phyloP scores from a whole-genome alignment of 2,888 invertebrate genomes.

The Dugesia japonica region DNA sequence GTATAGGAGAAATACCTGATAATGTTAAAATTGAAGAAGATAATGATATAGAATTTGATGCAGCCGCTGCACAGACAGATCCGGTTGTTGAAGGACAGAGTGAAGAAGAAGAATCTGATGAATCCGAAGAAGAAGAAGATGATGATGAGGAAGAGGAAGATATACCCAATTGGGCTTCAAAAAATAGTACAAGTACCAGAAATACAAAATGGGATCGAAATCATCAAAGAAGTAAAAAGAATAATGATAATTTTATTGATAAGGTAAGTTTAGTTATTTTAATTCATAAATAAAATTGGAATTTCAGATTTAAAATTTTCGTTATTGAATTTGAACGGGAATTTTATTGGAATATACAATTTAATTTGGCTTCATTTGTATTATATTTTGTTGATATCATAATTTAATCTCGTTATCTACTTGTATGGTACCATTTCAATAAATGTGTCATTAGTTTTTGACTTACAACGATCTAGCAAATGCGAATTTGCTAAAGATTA shows the following conservation, averaged over 20 bases:
- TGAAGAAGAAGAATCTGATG: constrained; percentile 7
- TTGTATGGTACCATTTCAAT: too few relatives aligned
- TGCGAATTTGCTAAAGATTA: too few relatives aligned
- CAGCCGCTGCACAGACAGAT: constrained; percentile 1
- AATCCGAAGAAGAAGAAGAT: not conserved
- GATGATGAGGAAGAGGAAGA: not conserved
- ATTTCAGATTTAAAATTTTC: too few relatives aligned
- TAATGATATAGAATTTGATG: constrained; percentile 32
- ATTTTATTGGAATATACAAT: too few relatives aligned
- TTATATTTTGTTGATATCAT: too few relatives aligned
- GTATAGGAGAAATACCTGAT: constrained; percentile 29
- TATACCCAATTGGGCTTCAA: not conserved
- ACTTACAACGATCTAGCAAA: too few relatives aligned
- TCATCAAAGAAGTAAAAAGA: not conserved
- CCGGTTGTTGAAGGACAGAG: not conserved
- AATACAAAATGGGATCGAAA: constrained; percentile 1
- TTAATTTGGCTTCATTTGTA: too few relatives aligned
- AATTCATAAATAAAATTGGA: too few relatives aligned
- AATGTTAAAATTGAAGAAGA: constrained; percentile 33
- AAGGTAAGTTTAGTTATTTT: not conserved
- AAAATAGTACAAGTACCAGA: not conserved
- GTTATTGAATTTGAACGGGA: too few relatives aligned
- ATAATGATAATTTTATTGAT: not conserved
- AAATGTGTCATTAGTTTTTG: too few relatives aligned
- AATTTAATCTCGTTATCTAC: too few relatives aligned